These are phyloP conservation scores for Dasyornis broadbenti DNA, from an alignment of 2,113 vertebrate genomes.

Conservation along the genomic window DNA sequence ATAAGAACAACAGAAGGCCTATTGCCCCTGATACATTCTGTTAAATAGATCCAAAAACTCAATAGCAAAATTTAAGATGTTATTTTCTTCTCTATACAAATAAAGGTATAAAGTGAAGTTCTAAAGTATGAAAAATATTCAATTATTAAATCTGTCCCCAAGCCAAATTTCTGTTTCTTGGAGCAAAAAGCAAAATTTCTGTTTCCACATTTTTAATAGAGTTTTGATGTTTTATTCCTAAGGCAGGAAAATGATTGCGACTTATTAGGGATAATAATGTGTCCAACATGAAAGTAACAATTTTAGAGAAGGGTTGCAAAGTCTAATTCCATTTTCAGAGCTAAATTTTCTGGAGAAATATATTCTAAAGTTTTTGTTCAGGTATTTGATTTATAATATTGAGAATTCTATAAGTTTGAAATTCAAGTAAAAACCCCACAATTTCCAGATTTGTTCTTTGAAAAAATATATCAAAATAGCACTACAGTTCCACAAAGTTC, in stretches of 20 bases:
- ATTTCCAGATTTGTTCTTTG: neutral
- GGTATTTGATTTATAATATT: neutral
- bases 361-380: neutral
- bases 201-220: neutral
- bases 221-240: neutral
- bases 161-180: neutral
- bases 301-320: neutral
- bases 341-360: neutral
- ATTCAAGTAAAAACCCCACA: rapidly evolving
- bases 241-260: neutral
- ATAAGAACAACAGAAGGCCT: neutral
- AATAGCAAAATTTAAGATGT: neutral
- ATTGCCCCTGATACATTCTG: neutral
- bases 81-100: neutral
- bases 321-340: neutral
- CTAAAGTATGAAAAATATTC: neutral
- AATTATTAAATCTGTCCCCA: neutral
- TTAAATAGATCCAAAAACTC: neutral
- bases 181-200: neutral
- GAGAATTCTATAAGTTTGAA: neutral
- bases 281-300: neutral
- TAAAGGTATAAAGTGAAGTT: neutral
- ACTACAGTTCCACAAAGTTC: neutral
- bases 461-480: neutral
- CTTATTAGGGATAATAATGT: neutral